A percentile compares a stretch with the other conserved stretches of the same genome.
Evolutionary conservation across 2,113 vertebrate genomes (phyloP).

Genomic region (Chlamydotis undulata): DNA sequence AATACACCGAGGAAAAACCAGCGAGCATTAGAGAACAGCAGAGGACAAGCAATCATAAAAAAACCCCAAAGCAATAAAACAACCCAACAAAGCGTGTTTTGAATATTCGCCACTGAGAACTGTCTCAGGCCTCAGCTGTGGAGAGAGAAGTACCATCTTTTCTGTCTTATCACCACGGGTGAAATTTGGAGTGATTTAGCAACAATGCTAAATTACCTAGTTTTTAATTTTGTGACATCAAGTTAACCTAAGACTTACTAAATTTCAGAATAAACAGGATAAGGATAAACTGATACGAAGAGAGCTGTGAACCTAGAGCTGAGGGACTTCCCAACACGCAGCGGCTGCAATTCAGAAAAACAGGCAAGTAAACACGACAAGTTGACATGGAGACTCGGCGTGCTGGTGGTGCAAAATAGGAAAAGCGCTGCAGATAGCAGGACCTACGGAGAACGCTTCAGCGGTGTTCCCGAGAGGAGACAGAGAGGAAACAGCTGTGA

Average conservation of each 20-base stretch:
- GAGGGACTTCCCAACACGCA: neutral
- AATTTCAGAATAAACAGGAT: neutral
- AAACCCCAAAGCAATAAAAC: neutral
- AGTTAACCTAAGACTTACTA: neutral
- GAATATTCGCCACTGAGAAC: neutral
- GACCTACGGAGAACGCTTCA: neutral
- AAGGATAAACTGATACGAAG: rapidly evolving
- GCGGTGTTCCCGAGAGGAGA: neutral
- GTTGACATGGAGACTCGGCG: neutral
- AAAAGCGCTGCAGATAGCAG: neutral
- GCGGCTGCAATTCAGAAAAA: neutral
- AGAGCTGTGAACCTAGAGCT: neutral
- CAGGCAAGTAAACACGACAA: neutral
- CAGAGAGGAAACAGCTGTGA: neutral
- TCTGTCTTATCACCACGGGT: neutral
- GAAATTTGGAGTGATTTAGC: neutral
- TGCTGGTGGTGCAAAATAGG: rapidly evolving
- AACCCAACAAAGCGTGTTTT: neutral
- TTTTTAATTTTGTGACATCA: neutral
- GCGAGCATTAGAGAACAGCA: neutral
- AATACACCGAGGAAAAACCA: neutral
- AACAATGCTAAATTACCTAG: neutral
- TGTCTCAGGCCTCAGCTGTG: neutral
- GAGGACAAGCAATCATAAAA: neutral
- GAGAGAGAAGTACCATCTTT: neutral